phyloP scores from a whole-genome alignment of 2,113 vertebrate species.

The Montifringilla adamsi region DNA sequence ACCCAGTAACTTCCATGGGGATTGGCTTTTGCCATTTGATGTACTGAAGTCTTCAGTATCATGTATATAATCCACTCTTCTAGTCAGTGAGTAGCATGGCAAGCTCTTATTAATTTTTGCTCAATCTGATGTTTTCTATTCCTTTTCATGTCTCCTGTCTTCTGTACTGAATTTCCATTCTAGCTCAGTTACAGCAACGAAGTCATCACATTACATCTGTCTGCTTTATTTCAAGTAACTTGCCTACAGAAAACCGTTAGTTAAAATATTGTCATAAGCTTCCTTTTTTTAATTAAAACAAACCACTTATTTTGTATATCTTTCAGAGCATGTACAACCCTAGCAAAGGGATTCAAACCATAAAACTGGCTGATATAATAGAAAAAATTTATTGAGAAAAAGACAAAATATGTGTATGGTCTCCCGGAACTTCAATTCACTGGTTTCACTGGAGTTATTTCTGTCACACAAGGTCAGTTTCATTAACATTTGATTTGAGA shows the following conservation, averaged over 20 bases:
- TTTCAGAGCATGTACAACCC: background rate
- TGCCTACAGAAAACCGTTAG: background rate
- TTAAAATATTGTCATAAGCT: background rate
- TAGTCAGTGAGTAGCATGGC: background rate
- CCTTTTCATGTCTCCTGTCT: background rate
- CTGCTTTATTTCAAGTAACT: background rate
- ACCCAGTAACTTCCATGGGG: background rate
- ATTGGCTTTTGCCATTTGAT: background rate
- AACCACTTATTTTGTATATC: background rate
- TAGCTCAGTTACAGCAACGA: background rate
- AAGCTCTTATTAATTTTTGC: background rate
- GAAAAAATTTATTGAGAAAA: background rate
- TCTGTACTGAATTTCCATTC: background rate
- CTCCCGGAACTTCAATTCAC: background rate
- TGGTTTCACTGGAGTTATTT: background rate
- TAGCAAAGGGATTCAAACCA: background rate
- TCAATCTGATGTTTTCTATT: background rate
- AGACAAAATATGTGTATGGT: background rate
- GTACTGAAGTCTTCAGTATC: background rate
- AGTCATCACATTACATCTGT: background rate
- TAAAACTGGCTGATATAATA: background rate
- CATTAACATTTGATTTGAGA: background rate
- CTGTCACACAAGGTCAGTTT: background rate
- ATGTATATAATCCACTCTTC: background rate
- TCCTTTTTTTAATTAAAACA: background rate